Base-by-base conservation (phyloP, 2,888 invertebrate species). In the Unio delphinus region DNA sequence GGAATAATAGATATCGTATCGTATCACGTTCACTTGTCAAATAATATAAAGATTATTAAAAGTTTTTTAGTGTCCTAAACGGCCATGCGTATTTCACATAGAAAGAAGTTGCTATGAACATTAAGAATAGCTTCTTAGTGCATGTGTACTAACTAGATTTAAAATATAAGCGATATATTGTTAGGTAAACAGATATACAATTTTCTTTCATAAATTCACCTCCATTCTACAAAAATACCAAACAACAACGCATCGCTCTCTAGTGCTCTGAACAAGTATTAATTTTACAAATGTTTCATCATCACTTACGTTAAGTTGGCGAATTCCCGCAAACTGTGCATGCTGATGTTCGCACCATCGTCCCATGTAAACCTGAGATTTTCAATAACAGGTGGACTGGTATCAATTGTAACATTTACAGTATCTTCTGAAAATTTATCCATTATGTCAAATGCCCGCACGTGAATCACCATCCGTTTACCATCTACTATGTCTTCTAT, bases 331-430 rank as follows among this genome's bases (percentile, higher is more conserved):
- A 74, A 61, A n/a, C 69, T 76, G 56, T 76, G 76, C 7, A 78
- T 76, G 67, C 74, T 76, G n/a, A 78, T 69, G 64, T 80, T 78
- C 15, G 76, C 57, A 30, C 75, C 58, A 69, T 78, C 72, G 1
- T 76, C 80, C 56, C 74, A 67, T 30, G 78, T 75, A 1, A 80
- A 65, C 80, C 80, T 78, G 1, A 80, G 58, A 58, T 75, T 61
- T 23, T 76, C 68, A 26, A 80, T 75, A 7, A 72, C 34, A n/a
- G 80, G 80, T 17, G 75, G 74, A 15, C 76, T 67, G 4, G 73
- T 57, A 26, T 80, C 80, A 34, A 69, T 65, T 62, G 65, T 74
- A 1, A 78, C 74, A 5, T 71, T 74, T 5, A 74, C 64, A 18
- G 55, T 70, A 11, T 80, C 80, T 23, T 80, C 76, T 17, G 64